Conservation (phyloP, 2,797 vertebrate species). For the Enteromius fasciolatus region DNA sequence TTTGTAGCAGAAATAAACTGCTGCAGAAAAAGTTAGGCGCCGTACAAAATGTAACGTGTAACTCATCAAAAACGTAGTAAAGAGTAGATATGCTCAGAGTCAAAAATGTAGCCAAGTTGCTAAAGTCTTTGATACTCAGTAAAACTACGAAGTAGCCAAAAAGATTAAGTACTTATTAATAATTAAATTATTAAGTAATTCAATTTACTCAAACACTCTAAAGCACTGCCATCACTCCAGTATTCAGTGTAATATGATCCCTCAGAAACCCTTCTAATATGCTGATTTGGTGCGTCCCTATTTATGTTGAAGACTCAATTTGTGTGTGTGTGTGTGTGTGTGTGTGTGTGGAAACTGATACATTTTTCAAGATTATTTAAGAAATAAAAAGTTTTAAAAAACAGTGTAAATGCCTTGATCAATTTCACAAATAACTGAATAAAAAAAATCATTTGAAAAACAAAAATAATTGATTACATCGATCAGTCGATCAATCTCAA, state of each 20-base stretch:
- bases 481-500: not conserved
- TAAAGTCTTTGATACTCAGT: no score
- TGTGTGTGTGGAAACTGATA: not conserved
- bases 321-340: not conserved
- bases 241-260: not conserved
- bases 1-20: slow-evolving; percentile 1
- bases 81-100: not conserved
- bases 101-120: not conserved
- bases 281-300: not conserved
- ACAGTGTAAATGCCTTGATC: not conserved
- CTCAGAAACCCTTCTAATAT: not conserved
- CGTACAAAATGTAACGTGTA: not conserved
- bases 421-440: not conserved
- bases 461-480: not conserved
- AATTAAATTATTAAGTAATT: not conserved
- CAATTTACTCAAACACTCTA: not conserved
- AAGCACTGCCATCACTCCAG: not conserved
- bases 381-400: not conserved
- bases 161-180: not conserved
- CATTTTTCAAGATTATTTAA: not conserved
- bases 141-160: no score
- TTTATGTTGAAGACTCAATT: not conserved
- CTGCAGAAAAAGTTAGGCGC: not conserved
- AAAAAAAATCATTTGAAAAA: not conserved
- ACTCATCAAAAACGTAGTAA: not conserved